These are phyloP conservation scores for Pogonocichla stellata DNA, from an alignment of 2,113 vertebrate genomes.

Conservation along the genomic window DNA sequence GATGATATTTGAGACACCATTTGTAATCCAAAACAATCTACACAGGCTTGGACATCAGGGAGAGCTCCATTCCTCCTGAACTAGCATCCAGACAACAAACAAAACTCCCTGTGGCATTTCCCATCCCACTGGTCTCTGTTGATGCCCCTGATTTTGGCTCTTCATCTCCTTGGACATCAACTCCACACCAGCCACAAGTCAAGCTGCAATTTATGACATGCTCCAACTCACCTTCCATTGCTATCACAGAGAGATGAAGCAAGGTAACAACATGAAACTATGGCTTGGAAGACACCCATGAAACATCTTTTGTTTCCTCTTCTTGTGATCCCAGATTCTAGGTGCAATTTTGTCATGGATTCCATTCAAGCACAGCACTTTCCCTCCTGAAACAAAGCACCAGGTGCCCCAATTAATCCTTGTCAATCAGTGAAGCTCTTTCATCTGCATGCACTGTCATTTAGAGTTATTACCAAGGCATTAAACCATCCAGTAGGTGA, in stretches of 20 bases:
- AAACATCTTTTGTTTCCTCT: background rate
- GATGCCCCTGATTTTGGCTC: too few relatives aligned
- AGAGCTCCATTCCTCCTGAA: background rate
- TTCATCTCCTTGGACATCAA: background rate
- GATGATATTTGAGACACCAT: background rate
- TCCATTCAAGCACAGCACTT: background rate
- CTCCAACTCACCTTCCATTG: background rate
- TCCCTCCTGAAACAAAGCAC: background rate
- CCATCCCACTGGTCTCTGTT: background rate
- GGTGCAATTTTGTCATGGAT: background rate
- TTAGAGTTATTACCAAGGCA: background rate
- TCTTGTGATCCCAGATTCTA: background rate
- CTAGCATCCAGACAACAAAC: background rate
- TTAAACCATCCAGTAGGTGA: background rate
- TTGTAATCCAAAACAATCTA: background rate
- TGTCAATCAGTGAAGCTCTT: background rate
- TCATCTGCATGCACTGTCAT: background rate
- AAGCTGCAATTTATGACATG: background rate
- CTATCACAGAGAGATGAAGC: background rate
- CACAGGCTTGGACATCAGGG: background rate
- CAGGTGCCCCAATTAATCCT: background rate
- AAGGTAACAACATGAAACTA: background rate
- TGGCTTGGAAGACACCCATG: background rate
- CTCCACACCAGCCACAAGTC: background rate
- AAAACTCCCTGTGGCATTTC: background rate